A percentile compares a stretch with the other conserved stretches of the same genome.
Conservation (phyloP, 2,797 vertebrate genomes). For the Gallirallus australis region DNA sequence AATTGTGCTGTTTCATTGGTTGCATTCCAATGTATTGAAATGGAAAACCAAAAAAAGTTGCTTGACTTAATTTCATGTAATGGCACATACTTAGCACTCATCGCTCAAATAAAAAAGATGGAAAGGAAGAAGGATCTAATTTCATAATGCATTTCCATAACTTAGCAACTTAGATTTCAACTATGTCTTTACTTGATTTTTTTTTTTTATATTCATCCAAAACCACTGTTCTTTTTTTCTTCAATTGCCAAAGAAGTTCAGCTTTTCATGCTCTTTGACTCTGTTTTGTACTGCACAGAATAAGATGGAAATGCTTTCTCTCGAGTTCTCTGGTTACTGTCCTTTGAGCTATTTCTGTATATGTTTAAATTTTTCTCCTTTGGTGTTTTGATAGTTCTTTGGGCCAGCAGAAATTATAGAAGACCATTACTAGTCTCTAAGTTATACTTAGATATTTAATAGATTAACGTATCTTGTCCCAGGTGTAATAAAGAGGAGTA, state of each 20-base stretch:
- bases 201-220: background rate
- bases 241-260: background rate
- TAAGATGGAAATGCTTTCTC: background rate
- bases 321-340: background rate
- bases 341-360: background rate
- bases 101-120: background rate
- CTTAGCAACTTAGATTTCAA: background rate
- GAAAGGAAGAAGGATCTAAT: background rate
- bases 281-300: background rate
- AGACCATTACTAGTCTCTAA: background rate
- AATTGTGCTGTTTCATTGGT: background rate
- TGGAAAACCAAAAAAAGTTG: background rate
- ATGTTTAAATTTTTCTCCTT: background rate
- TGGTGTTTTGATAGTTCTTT: background rate
- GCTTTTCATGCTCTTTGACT: background rate
- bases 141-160: background rate
- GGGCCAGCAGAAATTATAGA: background rate
- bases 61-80: background rate
- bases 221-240: background rate
- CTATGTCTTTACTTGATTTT: background rate
- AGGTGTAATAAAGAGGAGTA: background rate
- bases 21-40: background rate
- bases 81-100: background rate
- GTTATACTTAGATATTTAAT: background rate
- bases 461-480: background rate